Evolutionary conservation across 2,797 vertebrate genomes (phyloP).

Genomic region (Girardinus metallicus): DNA sequence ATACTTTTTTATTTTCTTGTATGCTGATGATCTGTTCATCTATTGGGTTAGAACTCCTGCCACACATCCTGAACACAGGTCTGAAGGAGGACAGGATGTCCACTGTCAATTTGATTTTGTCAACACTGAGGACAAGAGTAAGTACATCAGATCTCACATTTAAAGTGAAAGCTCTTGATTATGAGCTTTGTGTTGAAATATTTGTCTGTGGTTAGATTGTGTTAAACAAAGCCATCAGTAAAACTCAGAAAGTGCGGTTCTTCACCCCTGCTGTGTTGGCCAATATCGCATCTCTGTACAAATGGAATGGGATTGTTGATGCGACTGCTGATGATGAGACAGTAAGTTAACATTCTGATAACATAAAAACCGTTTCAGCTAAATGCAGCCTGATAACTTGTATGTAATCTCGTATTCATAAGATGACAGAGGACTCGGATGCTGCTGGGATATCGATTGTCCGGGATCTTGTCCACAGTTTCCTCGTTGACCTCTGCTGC

Average conservation of each 20-base stretch:
- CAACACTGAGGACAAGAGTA: conserved; percentile 89
- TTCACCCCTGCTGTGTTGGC: conserved; percentile 86
- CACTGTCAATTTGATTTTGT: conserved; percentile 88
- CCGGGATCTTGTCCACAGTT: conserved; percentile 87
- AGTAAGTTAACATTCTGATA: conserved; percentile 69
- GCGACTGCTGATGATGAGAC: conserved; percentile 72
- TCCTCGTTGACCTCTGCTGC: conserved; percentile 92
- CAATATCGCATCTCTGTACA: conserved; percentile 89
- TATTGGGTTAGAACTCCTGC: conserved; percentile 86
- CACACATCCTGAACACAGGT: conserved; percentile 87
- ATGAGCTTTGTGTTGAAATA: neutral
- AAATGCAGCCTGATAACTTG: neutral
- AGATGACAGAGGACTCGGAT: conserved; percentile 65
- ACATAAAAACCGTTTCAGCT: neutral
- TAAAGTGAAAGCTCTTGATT: neutral
- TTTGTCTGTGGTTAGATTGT: conserved; percentile 83
- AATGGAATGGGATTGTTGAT: conserved; percentile 91
- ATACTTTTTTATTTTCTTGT: neutral
- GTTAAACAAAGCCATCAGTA: conserved; percentile 88
- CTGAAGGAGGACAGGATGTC: conserved; percentile 93
- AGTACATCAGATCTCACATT: conserved; percentile 9
- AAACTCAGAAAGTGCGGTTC: conserved; percentile 96
- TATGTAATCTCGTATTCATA: neutral
- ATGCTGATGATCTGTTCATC: conserved; percentile 7
- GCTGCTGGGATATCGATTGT: conserved; percentile 79